Evolutionary conservation across 2,797 vertebrate genomes (phyloP).

Genomic region (Carcharodon carcharias): DNA sequence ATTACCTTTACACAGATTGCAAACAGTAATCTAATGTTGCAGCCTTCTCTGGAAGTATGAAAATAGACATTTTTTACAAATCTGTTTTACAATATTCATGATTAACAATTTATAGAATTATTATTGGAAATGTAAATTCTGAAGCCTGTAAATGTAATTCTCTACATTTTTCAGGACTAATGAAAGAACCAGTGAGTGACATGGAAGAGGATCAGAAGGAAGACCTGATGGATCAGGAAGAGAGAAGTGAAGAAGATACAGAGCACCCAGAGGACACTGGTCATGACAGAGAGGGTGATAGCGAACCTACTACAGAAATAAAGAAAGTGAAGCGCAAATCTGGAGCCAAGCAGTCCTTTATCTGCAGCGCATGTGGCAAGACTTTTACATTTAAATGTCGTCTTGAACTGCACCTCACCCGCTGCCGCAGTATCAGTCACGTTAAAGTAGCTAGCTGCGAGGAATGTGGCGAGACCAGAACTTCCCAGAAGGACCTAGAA

Average conservation of each 20-base stretch:
- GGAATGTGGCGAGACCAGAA: conserved; percentile 53
- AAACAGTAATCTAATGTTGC: background rate
- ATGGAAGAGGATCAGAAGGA: conserved; percentile 17
- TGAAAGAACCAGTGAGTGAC: background rate
- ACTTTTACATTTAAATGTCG: conserved; percentile 74
- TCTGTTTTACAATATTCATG: background rate
- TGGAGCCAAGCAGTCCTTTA: conserved; percentile 56
- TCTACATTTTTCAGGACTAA: conserved; percentile 11
- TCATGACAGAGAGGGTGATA: background rate
- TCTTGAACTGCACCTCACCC: conserved; percentile 66
- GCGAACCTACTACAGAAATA: background rate
- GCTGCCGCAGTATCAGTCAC: conserved; percentile 58
- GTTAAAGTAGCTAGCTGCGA: conserved; percentile 59
- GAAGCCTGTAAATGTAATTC: background rate
- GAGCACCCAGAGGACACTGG: background rate
- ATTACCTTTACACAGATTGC: background rate
- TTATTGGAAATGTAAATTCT: background rate
- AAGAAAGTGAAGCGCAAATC: conserved; percentile 41
- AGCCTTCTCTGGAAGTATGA: background rate
- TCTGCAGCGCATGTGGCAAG: conserved; percentile 71
- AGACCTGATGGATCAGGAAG: background rate
- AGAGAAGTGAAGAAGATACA: background rate
- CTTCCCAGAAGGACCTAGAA: conserved; percentile 60
- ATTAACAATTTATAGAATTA: background rate
- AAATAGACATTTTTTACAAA: background rate